Conservation (phyloP, 1,140 invertebrate species). For the Formica exsecta region DNA sequence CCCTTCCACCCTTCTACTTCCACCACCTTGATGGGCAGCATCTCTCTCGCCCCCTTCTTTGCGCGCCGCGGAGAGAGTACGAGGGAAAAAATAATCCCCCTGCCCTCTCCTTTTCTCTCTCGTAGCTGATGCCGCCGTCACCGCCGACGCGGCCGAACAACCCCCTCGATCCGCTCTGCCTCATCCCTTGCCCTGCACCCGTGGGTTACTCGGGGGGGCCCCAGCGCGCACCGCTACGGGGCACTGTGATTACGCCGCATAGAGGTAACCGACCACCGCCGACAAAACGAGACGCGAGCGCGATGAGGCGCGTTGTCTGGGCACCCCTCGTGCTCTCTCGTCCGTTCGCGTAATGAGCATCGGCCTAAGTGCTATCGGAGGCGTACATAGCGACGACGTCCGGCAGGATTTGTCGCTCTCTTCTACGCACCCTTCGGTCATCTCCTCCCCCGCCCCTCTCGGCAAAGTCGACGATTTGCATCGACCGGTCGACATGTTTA, state of each 20-base stretch:
- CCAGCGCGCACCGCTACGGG: conserved; percentile 78
- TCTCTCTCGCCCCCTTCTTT: conserved; percentile 61
- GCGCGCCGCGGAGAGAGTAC: conserved; percentile 15
- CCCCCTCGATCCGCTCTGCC: conserved; percentile 58
- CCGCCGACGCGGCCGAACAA: conserved; percentile 31
- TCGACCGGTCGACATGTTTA: conserved; percentile 54
- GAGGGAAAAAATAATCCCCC: conserved; percentile 56
- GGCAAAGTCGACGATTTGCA: conserved; percentile 45
- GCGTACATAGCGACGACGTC: conserved; percentile 31
- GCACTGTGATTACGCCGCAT: conserved; percentile 84
- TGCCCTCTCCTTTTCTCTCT: conserved; percentile 27
- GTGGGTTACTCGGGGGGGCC: conserved; percentile 71
- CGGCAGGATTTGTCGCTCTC: conserved; percentile 54
- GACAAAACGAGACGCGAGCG: conserved; percentile 82
- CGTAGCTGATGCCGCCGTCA: background rate
- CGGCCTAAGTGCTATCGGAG: conserved; percentile 38
- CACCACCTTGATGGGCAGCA: conserved; percentile 52
- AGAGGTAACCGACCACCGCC: conserved; percentile 78
- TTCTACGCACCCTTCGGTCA: background rate
- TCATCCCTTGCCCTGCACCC: conserved; percentile 68
- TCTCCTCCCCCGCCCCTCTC: too few species aligned
- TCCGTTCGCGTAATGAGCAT: conserved; percentile 80
- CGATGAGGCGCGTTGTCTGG: conserved; percentile 67
- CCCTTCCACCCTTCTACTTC: conserved; percentile 58
- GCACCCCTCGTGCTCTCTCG: conserved; percentile 5